These are phyloP conservation scores for Neomorphus geoffroyi DNA, from an alignment of 2,797 vertebrate species.

Conservation along the genomic window DNA sequence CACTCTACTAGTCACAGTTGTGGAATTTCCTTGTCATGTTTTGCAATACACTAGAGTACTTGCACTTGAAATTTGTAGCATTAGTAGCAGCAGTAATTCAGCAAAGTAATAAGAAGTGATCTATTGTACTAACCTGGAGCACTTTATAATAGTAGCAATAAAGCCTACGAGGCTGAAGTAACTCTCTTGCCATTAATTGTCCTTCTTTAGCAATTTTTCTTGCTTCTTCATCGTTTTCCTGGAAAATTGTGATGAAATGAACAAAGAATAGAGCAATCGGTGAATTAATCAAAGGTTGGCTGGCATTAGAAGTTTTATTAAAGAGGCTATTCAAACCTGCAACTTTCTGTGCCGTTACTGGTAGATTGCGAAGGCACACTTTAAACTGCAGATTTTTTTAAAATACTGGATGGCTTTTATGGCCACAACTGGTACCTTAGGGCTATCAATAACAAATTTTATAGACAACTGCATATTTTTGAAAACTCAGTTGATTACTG, in stretches of 20 bases:
- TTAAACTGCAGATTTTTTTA: background rate
- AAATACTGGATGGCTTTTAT: background rate
- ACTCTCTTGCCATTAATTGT: constrained; percentile 78
- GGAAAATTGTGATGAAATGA: constrained; percentile 2
- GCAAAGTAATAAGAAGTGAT: background rate
- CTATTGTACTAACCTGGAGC: constrained; percentile 66
- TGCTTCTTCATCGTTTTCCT: constrained; percentile 84
- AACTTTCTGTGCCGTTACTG: background rate
- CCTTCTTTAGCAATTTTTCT: constrained; percentile 80
- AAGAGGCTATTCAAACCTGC: background rate
- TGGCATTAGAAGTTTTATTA: background rate
- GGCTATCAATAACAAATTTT: background rate
- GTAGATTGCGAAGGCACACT: background rate
- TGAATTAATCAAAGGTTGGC: background rate
- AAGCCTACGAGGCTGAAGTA: constrained; percentile 84
- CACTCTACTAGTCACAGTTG: background rate
- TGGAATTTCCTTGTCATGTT: background rate
- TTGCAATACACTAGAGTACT: background rate
- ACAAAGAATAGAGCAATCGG: background rate
- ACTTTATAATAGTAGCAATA: constrained; percentile 90
- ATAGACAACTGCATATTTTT: background rate
- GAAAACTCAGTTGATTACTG: background rate
- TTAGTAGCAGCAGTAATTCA: background rate
- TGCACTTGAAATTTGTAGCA: background rate
- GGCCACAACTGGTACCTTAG: background rate